A percentile compares a stretch with the other conserved stretches of the same genome.
Evolutionary conservation across 1,140 invertebrate species (phyloP).

Genomic region (Spodoptera litura): DNA sequence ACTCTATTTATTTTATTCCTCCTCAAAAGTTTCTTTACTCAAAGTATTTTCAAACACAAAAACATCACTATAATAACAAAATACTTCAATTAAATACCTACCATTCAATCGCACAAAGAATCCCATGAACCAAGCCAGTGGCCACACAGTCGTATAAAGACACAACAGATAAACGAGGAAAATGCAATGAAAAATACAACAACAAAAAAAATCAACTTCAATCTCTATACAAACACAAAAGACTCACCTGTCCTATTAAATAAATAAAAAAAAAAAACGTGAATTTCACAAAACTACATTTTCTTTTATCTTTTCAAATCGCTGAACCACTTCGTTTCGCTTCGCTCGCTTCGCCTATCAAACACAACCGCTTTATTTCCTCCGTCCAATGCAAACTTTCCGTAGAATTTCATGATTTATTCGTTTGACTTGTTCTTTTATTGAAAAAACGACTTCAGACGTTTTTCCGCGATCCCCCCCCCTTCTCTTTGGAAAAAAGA

Average conservation of each 20-base stretch:
- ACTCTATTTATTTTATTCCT: too few relatives aligned
- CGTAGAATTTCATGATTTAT: constrained; percentile 52
- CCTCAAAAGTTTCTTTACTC: too few relatives aligned
- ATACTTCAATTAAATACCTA: too few relatives aligned
- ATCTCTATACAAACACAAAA: neutral
- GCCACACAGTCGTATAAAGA: neutral
- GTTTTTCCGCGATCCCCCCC: constrained; percentile 22
- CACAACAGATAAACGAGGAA: neutral
- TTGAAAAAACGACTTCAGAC: constrained; percentile 41
- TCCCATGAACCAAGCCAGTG: neutral
- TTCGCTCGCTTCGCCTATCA: constrained; percentile 23
- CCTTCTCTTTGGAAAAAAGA: constrained; percentile 15
- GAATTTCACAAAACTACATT: constrained; percentile 23
- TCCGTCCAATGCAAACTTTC: constrained; percentile 46
- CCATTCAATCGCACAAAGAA: too few relatives aligned
- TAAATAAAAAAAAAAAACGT: constrained; percentile 6
- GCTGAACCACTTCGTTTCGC: constrained; percentile 26
- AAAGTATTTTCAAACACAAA: too few relatives aligned
- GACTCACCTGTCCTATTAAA: constrained; percentile 32
- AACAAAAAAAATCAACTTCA: neutral
- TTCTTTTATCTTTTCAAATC: constrained; percentile 31
- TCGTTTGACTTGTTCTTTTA: constrained; percentile 48
- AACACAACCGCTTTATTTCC: constrained; percentile 29
- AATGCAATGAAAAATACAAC: neutral
- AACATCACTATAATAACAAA: too few relatives aligned